These are phyloP conservation scores for Ceratotherium simum DNA, from an alignment of 2,113 vertebrate species.

Conservation along the genomic window DNA sequence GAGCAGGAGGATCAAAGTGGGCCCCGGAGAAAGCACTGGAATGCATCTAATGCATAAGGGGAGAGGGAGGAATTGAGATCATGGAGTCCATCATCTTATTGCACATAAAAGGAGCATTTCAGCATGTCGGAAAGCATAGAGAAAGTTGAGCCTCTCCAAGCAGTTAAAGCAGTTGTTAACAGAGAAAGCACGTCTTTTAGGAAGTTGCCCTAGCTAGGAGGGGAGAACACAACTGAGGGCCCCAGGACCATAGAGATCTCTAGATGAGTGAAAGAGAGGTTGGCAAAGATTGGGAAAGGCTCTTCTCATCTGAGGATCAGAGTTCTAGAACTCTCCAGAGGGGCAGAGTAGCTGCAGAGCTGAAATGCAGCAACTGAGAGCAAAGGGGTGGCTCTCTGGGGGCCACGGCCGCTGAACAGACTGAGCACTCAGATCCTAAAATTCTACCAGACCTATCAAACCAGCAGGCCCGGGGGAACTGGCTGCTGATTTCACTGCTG, in stretches of 20 bases:
- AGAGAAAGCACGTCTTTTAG: neutral
- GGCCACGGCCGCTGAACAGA: neutral
- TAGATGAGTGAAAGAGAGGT: neutral
- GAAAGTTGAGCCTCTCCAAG: neutral
- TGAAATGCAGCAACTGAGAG: neutral
- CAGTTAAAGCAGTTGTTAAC: neutral
- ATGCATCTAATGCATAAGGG: neutral
- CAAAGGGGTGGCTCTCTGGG: neutral
- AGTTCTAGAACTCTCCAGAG: neutral
- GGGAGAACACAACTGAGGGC: neutral
- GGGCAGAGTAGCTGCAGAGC: neutral
- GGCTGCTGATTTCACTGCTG: neutral
- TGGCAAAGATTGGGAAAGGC: neutral
- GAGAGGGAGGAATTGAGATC: neutral
- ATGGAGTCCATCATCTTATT: neutral
- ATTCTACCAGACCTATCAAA: neutral
- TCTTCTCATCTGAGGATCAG: neutral
- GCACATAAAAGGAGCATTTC: neutral
- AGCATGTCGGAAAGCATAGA: neutral
- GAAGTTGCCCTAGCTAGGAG: neutral
- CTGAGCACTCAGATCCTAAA: neutral
- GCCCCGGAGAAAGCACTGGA: neutral
- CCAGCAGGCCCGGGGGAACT: neutral
- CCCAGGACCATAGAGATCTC: neutral
- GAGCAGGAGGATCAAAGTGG: neutral